Base-by-base conservation (phyloP, 2,113 vertebrate species). In the Hypomesus transpacificus region DNA sequence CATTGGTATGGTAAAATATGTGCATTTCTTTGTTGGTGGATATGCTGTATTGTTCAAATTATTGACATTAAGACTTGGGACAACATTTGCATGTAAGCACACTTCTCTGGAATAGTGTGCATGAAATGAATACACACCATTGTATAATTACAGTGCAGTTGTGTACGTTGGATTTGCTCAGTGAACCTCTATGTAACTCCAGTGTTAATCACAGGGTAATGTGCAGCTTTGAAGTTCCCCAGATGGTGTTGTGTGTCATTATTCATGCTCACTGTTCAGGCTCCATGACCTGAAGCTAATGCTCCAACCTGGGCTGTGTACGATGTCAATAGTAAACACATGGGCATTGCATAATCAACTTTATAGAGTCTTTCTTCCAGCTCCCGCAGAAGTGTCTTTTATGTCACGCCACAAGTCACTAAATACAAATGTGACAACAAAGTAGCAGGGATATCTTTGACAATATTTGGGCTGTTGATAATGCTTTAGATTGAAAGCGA, bases 171-270 rank as follows among this genome's bases (percentile, higher is more conserved):
- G 82, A 89, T 84, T 75, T 85, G 82, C 86, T 85, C 82, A 80
- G 78, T 87, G 90, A 88, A 87, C 89, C 89, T 78, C 68, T 79
- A 69, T 80, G 73, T 82, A 84, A 85, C 86, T 79, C 82, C 77
- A 75, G 82, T 89, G 85, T 88, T 90, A 85, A 90, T 90, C 86
- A 88, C 87, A 70, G 80, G 86, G 85, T 90, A 91, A 91, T 87
- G 84, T 82, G 80, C 82, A 83, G 86, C 91, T 93, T 92, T 91
- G 91, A 94, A 92, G 91, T 90, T 87, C 66, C 86, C 86, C 85
- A 87, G 92, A 88, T 83, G 81, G 89, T 74, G 86, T 81, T 82
- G 73, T 75, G 73, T 75, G 85, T 91, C 88, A 91, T 92, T 91
- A 92, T 86, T 92, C 87, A 89, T 78, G 80, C 86, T 89, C 78